These are phyloP conservation scores for Ooceraea biroi DNA, from an alignment of 1,140 invertebrate genomes.

Conservation along the genomic window DNA sequence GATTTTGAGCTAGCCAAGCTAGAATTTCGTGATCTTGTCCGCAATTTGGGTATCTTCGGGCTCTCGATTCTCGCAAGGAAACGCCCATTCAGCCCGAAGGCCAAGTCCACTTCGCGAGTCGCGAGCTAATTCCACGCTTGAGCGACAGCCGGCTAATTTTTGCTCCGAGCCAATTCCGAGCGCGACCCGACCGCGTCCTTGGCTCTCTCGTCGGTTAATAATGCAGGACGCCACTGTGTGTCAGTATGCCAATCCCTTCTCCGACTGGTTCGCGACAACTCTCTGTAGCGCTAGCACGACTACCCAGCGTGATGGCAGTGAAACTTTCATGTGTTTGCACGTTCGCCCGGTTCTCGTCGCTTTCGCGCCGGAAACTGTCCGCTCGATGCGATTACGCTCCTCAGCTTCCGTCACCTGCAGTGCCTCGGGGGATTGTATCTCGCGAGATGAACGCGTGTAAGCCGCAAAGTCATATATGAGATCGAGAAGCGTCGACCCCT, in stretches of 20 bases:
- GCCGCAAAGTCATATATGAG: too few species aligned
- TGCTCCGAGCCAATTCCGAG: constrained; percentile 66
- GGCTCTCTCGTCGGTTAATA: constrained; percentile 72
- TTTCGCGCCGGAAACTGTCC: background rate
- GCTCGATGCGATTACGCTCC: background rate
- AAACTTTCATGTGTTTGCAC: constrained; percentile 29
- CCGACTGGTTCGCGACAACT: constrained; percentile 47
- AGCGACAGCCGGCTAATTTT: constrained; percentile 76
- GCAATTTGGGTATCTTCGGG: constrained; percentile 16
- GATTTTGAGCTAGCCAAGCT: background rate
- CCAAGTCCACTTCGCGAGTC: constrained; percentile 51
- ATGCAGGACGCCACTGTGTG: constrained; percentile 76
- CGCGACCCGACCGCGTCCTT: constrained; percentile 62
- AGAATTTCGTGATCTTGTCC: background rate
- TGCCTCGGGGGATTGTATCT: background rate
- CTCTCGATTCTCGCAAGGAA: constrained; percentile 5
- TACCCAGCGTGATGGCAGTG: background rate
- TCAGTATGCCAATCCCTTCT: constrained; percentile 75
- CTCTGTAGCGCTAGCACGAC: constrained; percentile 22
- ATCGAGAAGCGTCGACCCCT: background rate
- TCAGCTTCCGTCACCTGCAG: background rate
- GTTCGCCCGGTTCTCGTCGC: background rate
- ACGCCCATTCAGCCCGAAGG: constrained; percentile 54
- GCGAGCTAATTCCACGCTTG: constrained; percentile 71
- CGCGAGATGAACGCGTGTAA: background rate